Base-by-base conservation (phyloP, 2,888 invertebrate species). In the Cheilosia scutellata region DNA sequence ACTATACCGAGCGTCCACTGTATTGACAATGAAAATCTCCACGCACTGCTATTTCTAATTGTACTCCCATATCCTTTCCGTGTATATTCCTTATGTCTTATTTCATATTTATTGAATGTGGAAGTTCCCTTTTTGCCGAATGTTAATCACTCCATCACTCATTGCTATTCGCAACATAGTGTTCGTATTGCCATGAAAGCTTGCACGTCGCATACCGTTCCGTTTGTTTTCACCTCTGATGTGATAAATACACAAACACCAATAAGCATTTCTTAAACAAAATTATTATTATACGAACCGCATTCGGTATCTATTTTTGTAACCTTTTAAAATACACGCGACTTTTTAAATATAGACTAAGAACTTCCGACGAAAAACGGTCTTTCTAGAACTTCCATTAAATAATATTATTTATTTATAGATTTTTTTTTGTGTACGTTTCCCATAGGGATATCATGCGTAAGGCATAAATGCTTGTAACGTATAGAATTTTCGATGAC, bases 331-430 rank as follows among this genome's bases (percentile, higher is more conserved):
- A 70, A 57, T 31, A 70, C 68, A 70, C 68, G 68, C 68, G 68
- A 70, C 68, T 44, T 44, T 13, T 57, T 70, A 70, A 70, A 57
- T 20, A 57, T 70, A 70, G 42, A 68, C 11, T 55, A 29, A 68
- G 7, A 44, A 25, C 20, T 57, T 70, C 55, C 57, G 57, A 16
- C 16, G 9, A 29, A 44, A 44, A 29, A 25, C 25, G 37, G 40
- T 37, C n/a, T 53, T 55, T 70, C 68, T 70, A 57, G 68, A 70
- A 70, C 44, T 11, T 66, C 37, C 25, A 40, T 53, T 37, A 37
- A 65, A n/a, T 37, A 47, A 4, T 42, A 16, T 44, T 47, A 47
- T 20, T 2, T 47, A 20, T 47, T 20, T 47, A 6, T 16, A 20
- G 20, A 27, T 60, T 53, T 42, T 4, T 25, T 29, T n/a, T 27